Percentiles rank a stretch among this genome's conserved stretches.
These are phyloP conservation scores for Paradoxurus hermaphroditus DNA, from an alignment of 2,113 vertebrate species.

Conservation along the genomic window DNA sequence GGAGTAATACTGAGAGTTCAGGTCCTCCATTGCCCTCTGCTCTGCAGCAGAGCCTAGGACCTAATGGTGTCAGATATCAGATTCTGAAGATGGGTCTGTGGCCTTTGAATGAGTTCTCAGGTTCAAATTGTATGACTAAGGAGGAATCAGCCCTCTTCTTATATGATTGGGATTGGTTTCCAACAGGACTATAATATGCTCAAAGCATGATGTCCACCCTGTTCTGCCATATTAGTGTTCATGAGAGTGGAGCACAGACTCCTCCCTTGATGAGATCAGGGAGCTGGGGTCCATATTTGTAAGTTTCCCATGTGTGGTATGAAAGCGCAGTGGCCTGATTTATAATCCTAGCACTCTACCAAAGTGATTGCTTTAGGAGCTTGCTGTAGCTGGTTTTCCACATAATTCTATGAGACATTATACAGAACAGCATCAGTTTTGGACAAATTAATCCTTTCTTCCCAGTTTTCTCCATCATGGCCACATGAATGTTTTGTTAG, in stretches of 20 bases:
- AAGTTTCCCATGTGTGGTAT: neutral
- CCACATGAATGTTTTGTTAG: neutral
- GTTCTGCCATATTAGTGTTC: neutral
- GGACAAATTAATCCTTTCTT: neutral
- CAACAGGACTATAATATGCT: neutral
- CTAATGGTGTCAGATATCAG: neutral
- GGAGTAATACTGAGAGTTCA: neutral
- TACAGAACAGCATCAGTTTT: neutral
- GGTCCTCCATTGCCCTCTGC: no score
- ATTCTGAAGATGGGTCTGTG: neutral
- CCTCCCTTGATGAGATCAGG: neutral
- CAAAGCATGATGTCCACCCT: neutral
- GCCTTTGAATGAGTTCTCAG: neutral
- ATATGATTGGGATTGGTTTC: neutral
- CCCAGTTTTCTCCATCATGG: neutral
- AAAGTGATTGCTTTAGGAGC: neutral
- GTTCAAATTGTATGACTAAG: neutral
- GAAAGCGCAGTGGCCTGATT: neutral
- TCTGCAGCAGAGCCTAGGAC: neutral
- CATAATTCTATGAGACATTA: neutral
- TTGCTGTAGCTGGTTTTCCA: neutral
- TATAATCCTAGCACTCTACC: neutral
- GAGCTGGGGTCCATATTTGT: neutral
- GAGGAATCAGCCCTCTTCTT: neutral
- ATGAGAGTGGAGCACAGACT: neutral